A percentile compares a stretch with the other conserved stretches of the same genome.
phyloP scores from a whole-genome alignment of 2,888 invertebrate genomes.

The Thymelicus acteon region DNA sequence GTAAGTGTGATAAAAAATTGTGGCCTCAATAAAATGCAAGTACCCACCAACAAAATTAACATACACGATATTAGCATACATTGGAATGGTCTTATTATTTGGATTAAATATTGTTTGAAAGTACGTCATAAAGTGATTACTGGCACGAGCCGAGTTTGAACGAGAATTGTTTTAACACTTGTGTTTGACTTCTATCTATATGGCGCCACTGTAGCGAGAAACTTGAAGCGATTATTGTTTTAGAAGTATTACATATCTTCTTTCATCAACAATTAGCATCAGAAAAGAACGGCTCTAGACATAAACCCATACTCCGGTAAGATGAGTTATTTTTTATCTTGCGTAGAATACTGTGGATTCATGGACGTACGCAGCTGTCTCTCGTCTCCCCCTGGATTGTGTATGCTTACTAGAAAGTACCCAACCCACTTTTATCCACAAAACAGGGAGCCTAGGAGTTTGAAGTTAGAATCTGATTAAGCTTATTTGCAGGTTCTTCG shows the following conservation, averaged over 20 bases:
- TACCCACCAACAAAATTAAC: not conserved
- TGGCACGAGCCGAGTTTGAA: slow-evolving; percentile 12
- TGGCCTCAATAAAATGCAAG: slow-evolving; percentile 7
- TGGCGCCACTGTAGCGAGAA: not conserved
- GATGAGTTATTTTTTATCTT: too few relatives aligned
- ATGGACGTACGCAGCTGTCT: too few relatives aligned
- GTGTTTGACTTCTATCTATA: slow-evolving; percentile 1
- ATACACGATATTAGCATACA: slow-evolving; percentile 9
- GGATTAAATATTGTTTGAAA: slow-evolving; percentile 3
- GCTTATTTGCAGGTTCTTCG: too few relatives aligned
- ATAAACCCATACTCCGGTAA: too few relatives aligned
- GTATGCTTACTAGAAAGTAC: too few relatives aligned
- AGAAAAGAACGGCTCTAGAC: too few relatives aligned
- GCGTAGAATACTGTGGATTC: too few relatives aligned
- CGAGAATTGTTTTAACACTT: slow-evolving; percentile 2
- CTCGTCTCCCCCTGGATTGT: too few relatives aligned
- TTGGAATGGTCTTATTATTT: slow-evolving; percentile 2
- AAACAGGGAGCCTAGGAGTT: too few relatives aligned
- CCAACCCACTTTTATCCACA: too few relatives aligned
- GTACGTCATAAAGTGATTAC: slow-evolving; percentile 6
- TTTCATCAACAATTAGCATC: too few relatives aligned
- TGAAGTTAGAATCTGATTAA: too few relatives aligned
- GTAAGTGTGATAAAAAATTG: slow-evolving; percentile 4
- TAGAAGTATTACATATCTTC: not conserved
- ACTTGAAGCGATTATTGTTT: not conserved